A percentile compares a stretch with the other conserved stretches of the same genome.
These are phyloP conservation scores for Agriotes lineatus DNA, from an alignment of 2,888 invertebrate genomes.

Conservation along the genomic window DNA sequence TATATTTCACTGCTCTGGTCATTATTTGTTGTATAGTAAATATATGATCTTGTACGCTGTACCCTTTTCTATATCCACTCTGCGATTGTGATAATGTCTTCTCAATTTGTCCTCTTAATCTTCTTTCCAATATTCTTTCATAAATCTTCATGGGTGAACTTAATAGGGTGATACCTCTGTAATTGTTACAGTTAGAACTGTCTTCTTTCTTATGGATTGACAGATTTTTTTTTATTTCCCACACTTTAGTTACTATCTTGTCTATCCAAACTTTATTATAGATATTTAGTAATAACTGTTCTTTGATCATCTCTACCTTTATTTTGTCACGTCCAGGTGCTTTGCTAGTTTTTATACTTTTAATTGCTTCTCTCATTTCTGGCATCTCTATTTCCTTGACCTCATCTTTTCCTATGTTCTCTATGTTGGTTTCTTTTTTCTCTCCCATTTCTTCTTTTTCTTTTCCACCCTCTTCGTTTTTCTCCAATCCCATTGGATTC, in stretches of 20 bases:
- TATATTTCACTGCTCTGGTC: too few species aligned
- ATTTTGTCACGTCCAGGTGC: neutral
- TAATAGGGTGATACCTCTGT: neutral
- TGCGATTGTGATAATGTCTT: neutral
- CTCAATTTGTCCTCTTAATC: neutral
- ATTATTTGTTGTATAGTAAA: neutral
- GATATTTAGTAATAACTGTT: neutral
- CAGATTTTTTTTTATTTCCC: neutral
- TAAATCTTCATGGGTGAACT: neutral
- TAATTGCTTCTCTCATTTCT: neutral
- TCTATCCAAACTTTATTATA: neutral
- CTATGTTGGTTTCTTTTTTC: too few species aligned
- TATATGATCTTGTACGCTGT: neutral
- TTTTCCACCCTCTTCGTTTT: too few species aligned
- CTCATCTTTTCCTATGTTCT: too few species aligned
- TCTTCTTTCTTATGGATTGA: neutral
- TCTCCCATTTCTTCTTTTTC: too few species aligned
- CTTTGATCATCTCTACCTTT: neutral
- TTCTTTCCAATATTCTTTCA: neutral
- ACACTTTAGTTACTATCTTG: neutral
- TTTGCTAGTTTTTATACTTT: too few species aligned
- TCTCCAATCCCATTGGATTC: too few species aligned
- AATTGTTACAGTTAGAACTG: neutral
- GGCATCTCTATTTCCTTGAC: neutral
- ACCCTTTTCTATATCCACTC: neutral